Evolutionary conservation across 2,113 vertebrate genomes (phyloP).

Genomic region (Thamnophis sirtalis): DNA sequence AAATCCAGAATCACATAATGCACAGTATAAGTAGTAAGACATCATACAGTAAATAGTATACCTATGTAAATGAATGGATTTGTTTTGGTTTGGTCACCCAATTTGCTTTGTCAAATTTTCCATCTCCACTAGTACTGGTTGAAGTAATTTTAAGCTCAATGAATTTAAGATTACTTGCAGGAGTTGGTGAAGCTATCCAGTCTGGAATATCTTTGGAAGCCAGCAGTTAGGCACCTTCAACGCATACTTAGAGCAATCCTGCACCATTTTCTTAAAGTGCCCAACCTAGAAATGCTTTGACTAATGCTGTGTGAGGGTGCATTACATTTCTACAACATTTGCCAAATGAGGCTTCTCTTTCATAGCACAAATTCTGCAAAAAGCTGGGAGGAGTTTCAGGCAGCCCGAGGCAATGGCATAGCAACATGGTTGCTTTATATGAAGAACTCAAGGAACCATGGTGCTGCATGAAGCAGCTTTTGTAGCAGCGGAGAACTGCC

Average conservation of each 20-base stretch:
- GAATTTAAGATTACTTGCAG: neutral
- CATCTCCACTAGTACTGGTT: neutral
- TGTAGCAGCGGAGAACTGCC: neutral
- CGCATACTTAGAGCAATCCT: neutral
- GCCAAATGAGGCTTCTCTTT: neutral
- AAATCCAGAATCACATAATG: neutral
- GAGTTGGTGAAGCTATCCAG: neutral
- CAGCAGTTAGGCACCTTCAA: neutral
- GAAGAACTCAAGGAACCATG: neutral
- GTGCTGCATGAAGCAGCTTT: neutral
- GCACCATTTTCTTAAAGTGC: neutral
- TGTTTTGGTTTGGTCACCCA: neutral
- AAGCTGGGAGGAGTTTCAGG: neutral
- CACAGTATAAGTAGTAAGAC: neutral
- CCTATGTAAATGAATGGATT: neutral
- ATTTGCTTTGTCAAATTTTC: neutral
- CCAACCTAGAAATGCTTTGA: neutral
- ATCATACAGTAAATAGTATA: neutral
- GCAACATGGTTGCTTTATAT: neutral
- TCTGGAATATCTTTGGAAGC: neutral
- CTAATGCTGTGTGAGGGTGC: neutral
- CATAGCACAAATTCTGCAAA: neutral
- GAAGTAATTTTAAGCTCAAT: neutral
- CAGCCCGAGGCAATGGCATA: neutral
- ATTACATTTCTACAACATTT: neutral